A percentile compares a stretch with the other conserved stretches of the same genome.
Evolutionary conservation across 2,888 invertebrate species (phyloP).

Genomic region (Drosophila nr. medialis): DNA sequence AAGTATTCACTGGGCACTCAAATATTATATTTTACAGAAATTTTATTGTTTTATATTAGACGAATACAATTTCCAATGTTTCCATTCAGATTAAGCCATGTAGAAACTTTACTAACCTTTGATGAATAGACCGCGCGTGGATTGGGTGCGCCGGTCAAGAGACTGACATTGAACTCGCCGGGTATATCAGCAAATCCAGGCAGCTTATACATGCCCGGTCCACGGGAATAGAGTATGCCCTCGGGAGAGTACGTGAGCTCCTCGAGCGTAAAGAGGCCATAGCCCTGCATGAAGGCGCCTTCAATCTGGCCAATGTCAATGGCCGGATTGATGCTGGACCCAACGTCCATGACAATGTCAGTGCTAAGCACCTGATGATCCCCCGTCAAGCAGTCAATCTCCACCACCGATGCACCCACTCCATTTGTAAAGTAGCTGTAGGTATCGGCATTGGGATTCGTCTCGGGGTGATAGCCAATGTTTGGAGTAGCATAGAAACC

Average conservation of each 20-base stretch:
- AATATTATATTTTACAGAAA: background rate
- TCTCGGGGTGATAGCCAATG: constrained; percentile 89
- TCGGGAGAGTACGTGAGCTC: constrained; percentile 94
- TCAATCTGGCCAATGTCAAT: constrained; percentile 99
- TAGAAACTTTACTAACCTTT: constrained; percentile 87
- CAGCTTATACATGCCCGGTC: constrained; percentile 97
- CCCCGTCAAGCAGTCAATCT: constrained; percentile 97
- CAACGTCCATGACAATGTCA: constrained; percentile 98
- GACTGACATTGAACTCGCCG: constrained; percentile 94
- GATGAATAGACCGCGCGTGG: constrained; percentile 97
- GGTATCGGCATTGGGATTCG: constrained; percentile 88
- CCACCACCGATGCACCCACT: constrained; percentile 94
- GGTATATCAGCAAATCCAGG: constrained; percentile 97
- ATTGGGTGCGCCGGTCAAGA: constrained; percentile 96
- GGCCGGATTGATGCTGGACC: constrained; percentile 97
- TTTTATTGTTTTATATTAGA: background rate
- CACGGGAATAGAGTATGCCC: constrained; percentile 92
- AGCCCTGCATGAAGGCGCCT: constrained; percentile 97
- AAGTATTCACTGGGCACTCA: background rate
- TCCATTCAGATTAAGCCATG: background rate
- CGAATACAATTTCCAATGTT: background rate
- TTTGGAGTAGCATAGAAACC: constrained; percentile 93
- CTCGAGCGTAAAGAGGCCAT: constrained; percentile 96
- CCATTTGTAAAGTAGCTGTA: constrained; percentile 96
- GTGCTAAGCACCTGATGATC: constrained; percentile 95